Evolutionary conservation across 1,140 invertebrate species (phyloP), one percentile per base, ranked within the genome.

Genomic region (Cydia strobilella): DNA sequence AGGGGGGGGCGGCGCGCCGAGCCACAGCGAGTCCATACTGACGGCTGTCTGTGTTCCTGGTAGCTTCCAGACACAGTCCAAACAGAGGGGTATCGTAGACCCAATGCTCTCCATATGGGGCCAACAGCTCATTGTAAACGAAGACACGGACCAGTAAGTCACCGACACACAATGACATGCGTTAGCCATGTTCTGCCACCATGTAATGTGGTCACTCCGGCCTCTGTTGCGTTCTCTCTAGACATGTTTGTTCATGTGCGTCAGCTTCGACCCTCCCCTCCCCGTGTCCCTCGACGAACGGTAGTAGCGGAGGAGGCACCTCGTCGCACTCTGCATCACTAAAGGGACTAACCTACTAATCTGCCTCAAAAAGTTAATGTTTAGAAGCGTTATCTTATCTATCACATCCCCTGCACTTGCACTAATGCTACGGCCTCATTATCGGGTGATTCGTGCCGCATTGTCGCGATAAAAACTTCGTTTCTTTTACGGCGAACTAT

Each of bases 21-120:
- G 35, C 76, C 75, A 69, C 62, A 59, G 71, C 77, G 74, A 77
- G 73, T 72, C 76, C 77, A 39, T 82, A 86, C 89, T 90, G 83
- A 90, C 84, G 80, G 80, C 76, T 82, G 80, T 82, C 83, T 90
- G 87, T 92, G 89, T 92, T 90, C 86, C 86, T 86, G 88, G 93
- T 96, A 98, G 97, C 96, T 98, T 97, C 96, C 97, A 98, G 96
- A 97, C 97, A 96, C 96, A 95, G 93, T 95, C 94, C 94, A 97
- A 97, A 96, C 96, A 97, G 94, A 97, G 97, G 95, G 97, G 97
- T 95, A 97, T 98, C 95, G 96, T 98, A 96, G 97, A 98, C 95
- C 97, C 97, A 94, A 98, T 98, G 97, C 97, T 98, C 94, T 97
- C 96, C 94, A 98, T 98, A 95, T 98, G 97, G 97, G 97, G 97